Conservation (phyloP, 2,888 invertebrate genomes). For the Atrina japonica region DNA sequence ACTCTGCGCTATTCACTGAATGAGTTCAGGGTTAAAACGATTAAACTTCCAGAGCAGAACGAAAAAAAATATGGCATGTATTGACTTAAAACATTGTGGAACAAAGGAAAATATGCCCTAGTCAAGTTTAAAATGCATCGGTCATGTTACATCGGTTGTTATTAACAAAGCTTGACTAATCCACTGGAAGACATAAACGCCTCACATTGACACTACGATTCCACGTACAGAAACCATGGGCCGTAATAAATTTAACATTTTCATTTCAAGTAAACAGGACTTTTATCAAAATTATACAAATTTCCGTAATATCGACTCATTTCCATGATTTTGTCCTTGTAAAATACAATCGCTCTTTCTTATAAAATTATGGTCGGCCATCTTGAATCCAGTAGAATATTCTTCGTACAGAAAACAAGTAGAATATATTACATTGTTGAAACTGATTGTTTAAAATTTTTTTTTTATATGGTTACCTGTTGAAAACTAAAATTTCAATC, state of each 20-base stretch:
- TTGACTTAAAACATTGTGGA: constrained; percentile 15
- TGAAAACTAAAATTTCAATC: too few relatives aligned
- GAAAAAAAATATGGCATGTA: constrained; percentile 26
- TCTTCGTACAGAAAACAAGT: too few relatives aligned
- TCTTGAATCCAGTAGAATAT: constrained; percentile 1
- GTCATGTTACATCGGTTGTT: constrained; percentile 17
- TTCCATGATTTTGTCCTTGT: too few relatives aligned
- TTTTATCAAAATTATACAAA: too few relatives aligned
- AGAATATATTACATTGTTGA: too few relatives aligned
- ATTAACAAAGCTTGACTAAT: constrained; percentile 21
- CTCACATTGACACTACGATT: constrained; percentile 21
- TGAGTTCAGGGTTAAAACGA: constrained; percentile 30
- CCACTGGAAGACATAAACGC: constrained; percentile 25
- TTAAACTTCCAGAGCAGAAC: constrained; percentile 27
- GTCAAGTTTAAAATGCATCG: constrained; percentile 19
- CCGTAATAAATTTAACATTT: too few relatives aligned
- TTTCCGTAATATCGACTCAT: too few relatives aligned
- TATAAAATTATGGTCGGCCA: not conserved
- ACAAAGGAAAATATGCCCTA: constrained; percentile 24
- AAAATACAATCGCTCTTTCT: too few relatives aligned
- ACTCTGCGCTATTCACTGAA: not conserved
- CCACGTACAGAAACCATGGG: too few relatives aligned
- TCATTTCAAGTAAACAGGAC: too few relatives aligned
- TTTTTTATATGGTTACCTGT: too few relatives aligned
- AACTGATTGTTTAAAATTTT: too few relatives aligned